Base-by-base conservation (phyloP, 2,797 vertebrate genomes). In the Monodelphis domestica region DNA sequence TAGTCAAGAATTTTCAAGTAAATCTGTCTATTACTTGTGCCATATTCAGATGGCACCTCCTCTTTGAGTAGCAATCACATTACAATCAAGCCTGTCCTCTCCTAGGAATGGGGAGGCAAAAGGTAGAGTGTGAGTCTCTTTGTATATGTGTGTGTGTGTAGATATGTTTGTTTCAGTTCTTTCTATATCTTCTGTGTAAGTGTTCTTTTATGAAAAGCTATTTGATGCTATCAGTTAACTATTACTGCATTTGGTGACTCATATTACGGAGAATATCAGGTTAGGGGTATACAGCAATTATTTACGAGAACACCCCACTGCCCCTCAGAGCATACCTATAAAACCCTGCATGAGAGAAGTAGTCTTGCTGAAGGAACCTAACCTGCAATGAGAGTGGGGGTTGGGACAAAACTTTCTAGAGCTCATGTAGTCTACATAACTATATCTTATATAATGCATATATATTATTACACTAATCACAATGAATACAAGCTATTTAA, bases 401-500 rank as follows among this genome's bases (percentile, higher is more conserved):
- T 78, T 78, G 12, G 70, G 38, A 38, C 38, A 78, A 70, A 45
- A 45, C 21, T 38, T 45, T 70, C 21, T 9, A 78, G 70, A 78
- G n/a, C 9, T 78, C 45, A 45, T 78, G 21, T 9, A 78, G 38
- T 45, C 21, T 78, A 10, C n/a, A n/a, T n/a, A n/a, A n/a, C 9
- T 45, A 78, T 45, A 45, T 1, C 38, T 78, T 45, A 45, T 15
- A 45, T 78, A 78, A 17, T 10, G 21, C 21, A 17, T 45, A 45
- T 26, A 26, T 78, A 26, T 78, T n/a, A 45, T 26, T 78, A 78
- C 38, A 24, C 45, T 45, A 78, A 78, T 78, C 26, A 26, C n/a
- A 70, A 63, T 78, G n/a, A 78, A 38, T 78, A 10, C 89, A 93
- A 91, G 45, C 14, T 84, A 94, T 91, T 90, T 38, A 88, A 88